A percentile compares a stretch with the other conserved stretches of the same genome.
Conservation (phyloP, 2,113 vertebrate genomes). For the Canis aureus region DNA sequence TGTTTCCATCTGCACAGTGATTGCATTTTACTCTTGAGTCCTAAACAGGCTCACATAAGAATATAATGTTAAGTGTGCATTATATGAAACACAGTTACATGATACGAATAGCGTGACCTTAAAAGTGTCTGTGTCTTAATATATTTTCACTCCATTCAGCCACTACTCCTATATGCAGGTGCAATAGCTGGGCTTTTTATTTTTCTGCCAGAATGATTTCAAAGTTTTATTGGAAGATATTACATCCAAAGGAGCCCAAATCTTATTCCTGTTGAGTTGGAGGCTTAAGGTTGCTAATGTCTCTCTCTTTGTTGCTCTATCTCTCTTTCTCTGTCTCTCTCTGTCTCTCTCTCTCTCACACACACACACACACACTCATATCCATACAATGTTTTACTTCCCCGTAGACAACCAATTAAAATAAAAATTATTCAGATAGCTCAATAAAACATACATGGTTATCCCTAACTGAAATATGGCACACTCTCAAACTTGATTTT, state of each 20-base stretch:
- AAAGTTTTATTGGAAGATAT: slow-evolving; percentile 65
- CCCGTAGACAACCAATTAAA: not conserved
- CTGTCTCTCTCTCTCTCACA: not conserved
- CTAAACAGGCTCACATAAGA: not conserved
- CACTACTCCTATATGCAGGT: not conserved
- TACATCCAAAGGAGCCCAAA: not conserved
- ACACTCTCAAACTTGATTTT: not conserved
- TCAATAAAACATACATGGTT: slow-evolving; percentile 3
- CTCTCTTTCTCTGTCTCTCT: not conserved
- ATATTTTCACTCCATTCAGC: not conserved
- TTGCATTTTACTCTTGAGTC: slow-evolving; percentile 8
- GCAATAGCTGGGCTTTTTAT: not conserved
- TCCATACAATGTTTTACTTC: not conserved
- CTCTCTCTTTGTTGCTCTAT: not conserved
- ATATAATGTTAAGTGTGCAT: not conserved
- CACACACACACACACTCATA: not conserved
- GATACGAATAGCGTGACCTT: not conserved
- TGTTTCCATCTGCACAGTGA: slow-evolving; percentile 70
- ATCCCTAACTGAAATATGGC: slow-evolving; percentile 24
- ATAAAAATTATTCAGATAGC: not conserved
- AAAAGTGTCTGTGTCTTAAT: not conserved
- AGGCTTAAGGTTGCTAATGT: not conserved
- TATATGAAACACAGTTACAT: not conserved
- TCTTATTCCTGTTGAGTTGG: not conserved
- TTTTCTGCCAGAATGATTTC: slow-evolving; percentile 21